Percentiles rank a stretch among this genome's conserved stretches.
phyloP scores from a whole-genome alignment of 1,140 invertebrate species.

The Cotesia vestalis region DNA sequence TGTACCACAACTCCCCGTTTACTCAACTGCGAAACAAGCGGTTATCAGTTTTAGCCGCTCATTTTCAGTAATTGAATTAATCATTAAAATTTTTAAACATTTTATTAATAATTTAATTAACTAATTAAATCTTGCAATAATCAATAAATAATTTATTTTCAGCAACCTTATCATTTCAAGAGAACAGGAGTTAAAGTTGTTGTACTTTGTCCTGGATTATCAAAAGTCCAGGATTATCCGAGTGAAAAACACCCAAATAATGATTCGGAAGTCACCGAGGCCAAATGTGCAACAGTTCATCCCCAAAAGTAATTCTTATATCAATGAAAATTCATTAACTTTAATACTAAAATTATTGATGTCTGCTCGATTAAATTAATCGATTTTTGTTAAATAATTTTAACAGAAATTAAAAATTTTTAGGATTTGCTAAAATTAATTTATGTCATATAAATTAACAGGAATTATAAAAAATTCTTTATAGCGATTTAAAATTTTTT shows the following conservation, averaged over 20 bases:
- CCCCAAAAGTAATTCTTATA: conserved; percentile 42
- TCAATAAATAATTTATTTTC: conserved; percentile 34
- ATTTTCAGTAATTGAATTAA: conserved; percentile 49
- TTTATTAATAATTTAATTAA: conserved; percentile 3
- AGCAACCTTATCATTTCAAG: conserved; percentile 61
- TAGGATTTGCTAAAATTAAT: no score
- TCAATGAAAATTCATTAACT: no score
- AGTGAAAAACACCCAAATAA: conserved; percentile 38
- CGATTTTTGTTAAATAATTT: neutral
- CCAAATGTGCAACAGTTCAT: conserved; percentile 39
- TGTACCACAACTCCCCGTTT: conserved; percentile 60
- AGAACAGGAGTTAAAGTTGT: conserved; percentile 62
- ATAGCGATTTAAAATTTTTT: no score
- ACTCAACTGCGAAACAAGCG: conserved; percentile 66
- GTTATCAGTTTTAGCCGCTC: conserved; percentile 65
- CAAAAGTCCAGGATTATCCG: conserved; percentile 42
- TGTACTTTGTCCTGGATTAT: conserved; percentile 61
- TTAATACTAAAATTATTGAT: no score
- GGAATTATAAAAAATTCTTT: no score
- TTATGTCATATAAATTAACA: no score
- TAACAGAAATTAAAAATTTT: no score
- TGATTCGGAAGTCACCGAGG: conserved; percentile 24
- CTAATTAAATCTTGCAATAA: neutral
- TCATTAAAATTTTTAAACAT: neutral
- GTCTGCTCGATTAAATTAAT: no score